Base-by-base conservation (phyloP, 2,888 invertebrate species). In the Pyrgus malvae region DNA sequence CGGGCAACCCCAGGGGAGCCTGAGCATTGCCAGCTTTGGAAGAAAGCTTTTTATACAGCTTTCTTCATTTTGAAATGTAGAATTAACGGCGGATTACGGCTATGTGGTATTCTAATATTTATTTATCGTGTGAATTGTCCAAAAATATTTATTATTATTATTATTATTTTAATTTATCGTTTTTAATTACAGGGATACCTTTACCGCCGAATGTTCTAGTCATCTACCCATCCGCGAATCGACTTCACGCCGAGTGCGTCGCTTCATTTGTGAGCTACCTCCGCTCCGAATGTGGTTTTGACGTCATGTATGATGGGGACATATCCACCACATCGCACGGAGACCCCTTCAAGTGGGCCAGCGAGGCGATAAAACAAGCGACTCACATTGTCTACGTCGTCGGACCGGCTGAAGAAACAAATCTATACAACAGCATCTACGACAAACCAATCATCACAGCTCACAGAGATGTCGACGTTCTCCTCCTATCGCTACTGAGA, bases 261-360 rank as follows among this genome's bases (percentile, higher is more conserved):
- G 61, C 69, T 0, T 85, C 88, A 0, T 77, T 89, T 60, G 80
- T 87, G 1, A 67, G 61, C 1, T 88, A 83, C 58, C 73, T 88
- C 0, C 80, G 88, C 1, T 68, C 74, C 0, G 87, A 88, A 44
- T 89, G 78, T 65, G 85, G 88, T 1, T 76, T 88, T 27, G 80
- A 83, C 11, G 63, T 90, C 1, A 76, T 83, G 76, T 84, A 72
- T 56, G 89, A 89, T 38, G 82, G 79, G 0, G 90, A 90, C 31
- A 83, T 89, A 6, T 67, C 78, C 0, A 38, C 56, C 11, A 83
- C 87, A 0, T 59, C 78, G 0, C 85, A 86, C 56, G 76, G 77
- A 0, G 86, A 90, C 55, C 90, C 90, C 0, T 82, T 73, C 66
- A 67, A 79, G 1, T 90, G 90, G 90, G 86, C 85, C 0, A 71